Evolutionary conservation across 1,140 invertebrate species (phyloP), one percentile per base, ranked within the genome.

Genomic region (Drosophila sechellia): DNA sequence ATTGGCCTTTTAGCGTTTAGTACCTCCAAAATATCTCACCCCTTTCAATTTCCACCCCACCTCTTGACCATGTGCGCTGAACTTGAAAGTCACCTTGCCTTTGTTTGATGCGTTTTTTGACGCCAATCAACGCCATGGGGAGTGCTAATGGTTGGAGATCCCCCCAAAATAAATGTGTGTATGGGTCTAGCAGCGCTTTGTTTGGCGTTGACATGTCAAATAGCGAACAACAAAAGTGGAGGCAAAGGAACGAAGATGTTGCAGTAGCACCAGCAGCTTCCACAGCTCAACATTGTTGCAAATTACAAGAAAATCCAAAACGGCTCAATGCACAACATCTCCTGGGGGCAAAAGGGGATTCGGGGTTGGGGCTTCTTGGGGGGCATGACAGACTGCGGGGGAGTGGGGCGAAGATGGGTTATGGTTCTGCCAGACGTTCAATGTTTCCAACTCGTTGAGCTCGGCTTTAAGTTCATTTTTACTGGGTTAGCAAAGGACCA

Each of bases 91-190:
- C 83, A 87, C 83, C 83, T 86, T 79, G 71, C 57, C 58, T 46
- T 10, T 46, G 43, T 61, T 39, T 87, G 83, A 86, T 86, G 83
- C 83, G 83, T 87, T 86, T 76, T 81, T 86, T 86, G 81, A 86
- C 81, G 83, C 79, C 83, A 87, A 87, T 87, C 83, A 87, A 69
- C 70, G 54, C 80, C 56, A 76, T 46, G 70, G 70, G 70, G 54
- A 20, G 49, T 58, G 61, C 27, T 46, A 54, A 69, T 70, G 63
- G 20, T 5, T 1, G 13, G 13, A 13, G 22, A 54, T 60, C 10
- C 42, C 42, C 4, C 2, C 20, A 4, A 17, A 45, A 4, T 17
- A 45, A 20, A 45, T 45, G 42, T 15, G 42, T 25, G 45, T 63
- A 42, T 59, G 35, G 43, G 39, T 77, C 49, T 69, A 71, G 65